Evolutionary conservation across 1,140 invertebrate species (phyloP), one percentile per base, ranked within the genome.

Genomic region (Brachionus rotundiformis): DNA sequence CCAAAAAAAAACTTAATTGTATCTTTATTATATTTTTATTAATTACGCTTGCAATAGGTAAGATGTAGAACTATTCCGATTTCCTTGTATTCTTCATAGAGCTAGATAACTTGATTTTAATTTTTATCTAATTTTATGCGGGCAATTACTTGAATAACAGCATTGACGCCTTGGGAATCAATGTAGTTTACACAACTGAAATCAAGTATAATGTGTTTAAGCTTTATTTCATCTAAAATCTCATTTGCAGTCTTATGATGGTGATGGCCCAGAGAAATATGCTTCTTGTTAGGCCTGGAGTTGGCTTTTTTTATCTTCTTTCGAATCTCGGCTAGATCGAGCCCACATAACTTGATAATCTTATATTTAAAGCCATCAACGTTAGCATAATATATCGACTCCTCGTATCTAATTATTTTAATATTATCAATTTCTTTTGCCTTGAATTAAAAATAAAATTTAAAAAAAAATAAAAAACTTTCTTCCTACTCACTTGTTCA

Each of bases 121-220:
- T 23, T 68, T 31, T 1, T 10, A 27, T n/a, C 8, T 68, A 23
- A 39, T 39, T 68, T 23, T 7, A 68, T n/a, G 6, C 7, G 29
- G 29, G 1, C 6, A 36, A 3, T 76, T 79, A 81, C 79, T 31
- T 81, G 79, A 44, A 81, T 29, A 31, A 81, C 29, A 19, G 59
- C 54, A 36, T 71, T 81, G 8, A 81, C 79, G 31, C 79, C 79
- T 36, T 47, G 36, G 27, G 79, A 81, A 11, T 81, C 79, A 47
- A 81, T 81, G 8, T 65, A 81, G 49, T 81, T 81, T 6, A 81
- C 61, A 39, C 54, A 63, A 49, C 79, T 81, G 25, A 63, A 81
- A 71, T 81, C 79, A 16, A 81, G 19, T 16, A 81, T 81, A 29
- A 81, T 63, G 19, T 81, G 13, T 31, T 81, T 81, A 6, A 59